Evolutionary conservation across 2,797 vertebrate genomes (phyloP).

Genomic region (Sebastes iracundus): DNA sequence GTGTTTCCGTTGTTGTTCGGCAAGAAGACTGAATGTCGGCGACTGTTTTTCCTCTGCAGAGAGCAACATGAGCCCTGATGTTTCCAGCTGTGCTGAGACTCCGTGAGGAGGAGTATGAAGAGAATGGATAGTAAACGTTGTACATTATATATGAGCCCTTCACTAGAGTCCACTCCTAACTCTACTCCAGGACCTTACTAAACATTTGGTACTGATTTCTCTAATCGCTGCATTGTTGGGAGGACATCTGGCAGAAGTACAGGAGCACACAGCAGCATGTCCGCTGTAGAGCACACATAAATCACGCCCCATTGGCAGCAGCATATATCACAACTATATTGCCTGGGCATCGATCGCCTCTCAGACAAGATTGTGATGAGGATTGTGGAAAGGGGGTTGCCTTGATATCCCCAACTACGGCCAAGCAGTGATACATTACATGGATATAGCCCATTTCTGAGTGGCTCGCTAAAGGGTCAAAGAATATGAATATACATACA

Average conservation of each 20-base stretch:
- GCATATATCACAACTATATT: slow-evolving; percentile 63
- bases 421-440: slow-evolving; percentile 11
- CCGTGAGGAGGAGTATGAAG: background rate
- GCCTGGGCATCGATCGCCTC: slow-evolving; percentile 63
- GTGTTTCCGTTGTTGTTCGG: background rate
- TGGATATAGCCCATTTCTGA: background rate
- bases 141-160: background rate
- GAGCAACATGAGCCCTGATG: background rate
- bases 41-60: background rate
- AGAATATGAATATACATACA: too few species aligned
- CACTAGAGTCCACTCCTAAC: background rate
- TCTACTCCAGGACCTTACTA: background rate
- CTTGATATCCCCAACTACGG: slow-evolving; percentile 42
- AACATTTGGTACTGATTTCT: slow-evolving; percentile 16
- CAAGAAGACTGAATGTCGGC: background rate
- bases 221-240: slow-evolving; percentile 3
- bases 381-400: slow-evolving; percentile 34
- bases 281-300: slow-evolving; percentile 42
- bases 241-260: slow-evolving; percentile 30
- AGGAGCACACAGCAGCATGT: slow-evolving; percentile 6
- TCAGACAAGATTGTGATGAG: slow-evolving; percentile 59
- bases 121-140: background rate
- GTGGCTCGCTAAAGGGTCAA: too few species aligned
- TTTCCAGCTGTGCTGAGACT: background rate
- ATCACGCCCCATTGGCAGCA: slow-evolving; percentile 59